Evolutionary conservation across 37 sponge, comb jelly and placozoan genomes (phyloP).

Genomic region (Spongilla lacustris): DNA sequence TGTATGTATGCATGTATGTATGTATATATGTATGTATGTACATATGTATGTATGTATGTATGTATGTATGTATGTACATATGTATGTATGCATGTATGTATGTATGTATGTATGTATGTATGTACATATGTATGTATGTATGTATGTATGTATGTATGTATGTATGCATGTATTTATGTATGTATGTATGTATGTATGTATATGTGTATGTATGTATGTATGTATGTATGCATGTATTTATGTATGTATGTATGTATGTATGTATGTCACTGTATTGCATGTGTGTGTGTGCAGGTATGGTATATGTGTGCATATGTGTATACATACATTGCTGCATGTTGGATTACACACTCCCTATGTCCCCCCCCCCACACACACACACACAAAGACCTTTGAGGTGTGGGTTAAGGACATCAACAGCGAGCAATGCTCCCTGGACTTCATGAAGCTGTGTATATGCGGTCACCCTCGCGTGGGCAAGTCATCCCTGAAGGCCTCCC

Average conservation of each 20-base stretch:
- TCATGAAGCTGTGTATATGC: constrained; percentile 79
- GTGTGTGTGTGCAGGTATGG: neutral
- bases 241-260: neutral
- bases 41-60: no score
- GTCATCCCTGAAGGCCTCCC: constrained; percentile 62
- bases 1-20: neutral
- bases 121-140: no score
- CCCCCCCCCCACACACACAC: neutral
- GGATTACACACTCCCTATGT: neutral
- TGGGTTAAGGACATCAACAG: constrained; percentile 67
- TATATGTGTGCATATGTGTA: neutral
- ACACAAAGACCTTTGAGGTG: constrained; percentile 17
- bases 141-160: no score
- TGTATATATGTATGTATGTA: no score
- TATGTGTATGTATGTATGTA: no score
- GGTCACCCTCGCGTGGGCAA: constrained; percentile 71
- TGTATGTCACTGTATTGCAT: neutral
- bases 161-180: constrained; percentile 3
- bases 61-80: neutral
- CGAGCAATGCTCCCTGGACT: constrained; percentile 50
- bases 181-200: neutral
- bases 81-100: neutral
- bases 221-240: neutral
- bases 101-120: neutral
- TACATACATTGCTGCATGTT: no score